Evolutionary conservation across 2,888 invertebrate genomes (phyloP).

Genomic region (Xanthostigma xanthostigma): DNA sequence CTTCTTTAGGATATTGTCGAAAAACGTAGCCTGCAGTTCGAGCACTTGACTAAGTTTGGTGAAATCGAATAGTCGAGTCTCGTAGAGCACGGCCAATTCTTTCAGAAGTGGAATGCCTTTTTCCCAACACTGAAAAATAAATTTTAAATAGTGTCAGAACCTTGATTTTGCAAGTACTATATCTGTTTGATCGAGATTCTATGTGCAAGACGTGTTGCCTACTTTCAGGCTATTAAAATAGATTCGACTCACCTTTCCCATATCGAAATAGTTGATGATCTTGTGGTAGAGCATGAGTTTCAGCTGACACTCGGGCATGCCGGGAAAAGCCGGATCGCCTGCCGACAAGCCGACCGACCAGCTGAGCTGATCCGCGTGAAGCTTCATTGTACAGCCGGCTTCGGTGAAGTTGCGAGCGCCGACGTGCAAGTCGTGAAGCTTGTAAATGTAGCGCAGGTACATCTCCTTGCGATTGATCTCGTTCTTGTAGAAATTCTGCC

Average conservation of each 20-base stretch:
- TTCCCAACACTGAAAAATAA: slow-evolving; percentile 69
- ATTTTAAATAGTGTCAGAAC: background rate
- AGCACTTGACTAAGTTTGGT: slow-evolving; percentile 72
- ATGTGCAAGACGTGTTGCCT: no score
- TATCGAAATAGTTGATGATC: slow-evolving; percentile 84
- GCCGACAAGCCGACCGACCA: slow-evolving; percentile 62
- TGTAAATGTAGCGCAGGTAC: slow-evolving; percentile 91
- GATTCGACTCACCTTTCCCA: slow-evolving; percentile 54
- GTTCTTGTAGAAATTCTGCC: slow-evolving; percentile 87
- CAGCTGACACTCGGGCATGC: slow-evolving; percentile 74
- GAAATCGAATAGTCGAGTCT: slow-evolving; percentile 75
- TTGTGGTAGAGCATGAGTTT: slow-evolving; percentile 80
- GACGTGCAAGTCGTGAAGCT: slow-evolving; percentile 81
- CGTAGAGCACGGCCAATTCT: slow-evolving; percentile 76
- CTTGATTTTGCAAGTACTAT: no score
- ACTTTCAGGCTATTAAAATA: no score
- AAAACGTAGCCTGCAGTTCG: slow-evolving; percentile 75
- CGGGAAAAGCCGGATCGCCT: slow-evolving; percentile 52
- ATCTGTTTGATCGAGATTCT: no score
- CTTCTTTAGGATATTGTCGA: slow-evolving; percentile 79
- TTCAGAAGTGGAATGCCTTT: slow-evolving; percentile 86
- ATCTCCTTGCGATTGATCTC: slow-evolving; percentile 91
- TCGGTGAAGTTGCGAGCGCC: slow-evolving; percentile 87
- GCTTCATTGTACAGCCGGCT: slow-evolving; percentile 83
- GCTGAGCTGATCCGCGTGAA: slow-evolving; percentile 81